These are phyloP conservation scores for Porites evermanni DNA, from an alignment of 92 coral and sea anemone species.

Conservation along the genomic window DNA sequence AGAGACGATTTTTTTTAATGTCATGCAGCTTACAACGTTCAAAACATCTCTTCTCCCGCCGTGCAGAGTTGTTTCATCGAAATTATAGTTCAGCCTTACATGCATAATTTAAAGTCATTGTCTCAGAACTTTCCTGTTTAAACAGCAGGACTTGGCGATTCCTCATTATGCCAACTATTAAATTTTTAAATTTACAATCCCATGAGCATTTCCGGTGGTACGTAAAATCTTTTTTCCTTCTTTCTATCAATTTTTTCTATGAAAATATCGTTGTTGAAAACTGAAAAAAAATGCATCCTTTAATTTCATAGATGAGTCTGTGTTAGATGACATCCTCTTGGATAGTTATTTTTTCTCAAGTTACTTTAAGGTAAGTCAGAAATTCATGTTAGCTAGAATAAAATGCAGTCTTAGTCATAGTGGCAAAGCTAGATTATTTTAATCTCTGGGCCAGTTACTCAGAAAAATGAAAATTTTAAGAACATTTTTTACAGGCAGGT, in stretches of 20 bases:
- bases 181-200: too few species aligned
- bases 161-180: too few species aligned
- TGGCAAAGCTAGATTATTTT: neutral
- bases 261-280: too few species aligned
- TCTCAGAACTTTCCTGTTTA: neutral
- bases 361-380: constrained; percentile 81
- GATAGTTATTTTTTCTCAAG: constrained; percentile 99
- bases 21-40: too few species aligned
- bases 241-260: too few species aligned
- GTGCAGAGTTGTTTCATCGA: too few species aligned
- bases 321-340: constrained; percentile 85
- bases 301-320: constrained; percentile 75
- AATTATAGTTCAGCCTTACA: neutral
- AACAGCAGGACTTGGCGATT: too few species aligned
- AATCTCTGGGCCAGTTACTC: neutral
- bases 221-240: too few species aligned
- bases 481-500: neutral
- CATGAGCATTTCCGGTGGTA: too few species aligned
- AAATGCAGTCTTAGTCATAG: neutral
- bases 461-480: neutral
- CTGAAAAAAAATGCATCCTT: too few species aligned
- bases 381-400: neutral
- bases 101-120: constrained; percentile 1
- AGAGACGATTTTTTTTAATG: too few species aligned
- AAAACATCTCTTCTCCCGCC: too few species aligned